Evolutionary conservation across 2,888 invertebrate species (phyloP), one percentile per base, ranked within the genome.

Genomic region (Griposia aprilina): DNA sequence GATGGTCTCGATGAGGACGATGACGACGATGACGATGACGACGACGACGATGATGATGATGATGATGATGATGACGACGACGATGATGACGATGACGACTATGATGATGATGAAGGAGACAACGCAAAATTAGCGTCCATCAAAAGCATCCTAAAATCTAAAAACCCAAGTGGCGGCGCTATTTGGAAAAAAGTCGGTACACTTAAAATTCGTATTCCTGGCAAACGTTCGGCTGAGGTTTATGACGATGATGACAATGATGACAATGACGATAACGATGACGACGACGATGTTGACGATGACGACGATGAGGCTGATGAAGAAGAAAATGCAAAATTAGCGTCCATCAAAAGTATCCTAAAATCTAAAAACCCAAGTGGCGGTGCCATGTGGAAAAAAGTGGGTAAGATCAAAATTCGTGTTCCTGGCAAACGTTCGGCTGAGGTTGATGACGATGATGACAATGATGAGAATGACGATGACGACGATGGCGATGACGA

Each of bases 11-110:
- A n/a, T n/a, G n/a, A n/a, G n/a, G n/a, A n/a, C n/a, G n/a, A n/a
- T n/a, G 90, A 92, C 11, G 90, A 92, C 15, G 91, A 96, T 17
- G 95, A 97, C 15, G 95, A 97, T 2, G 94, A 97, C 1, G 94
- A 97, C 30, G 95, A 97, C 30, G 95, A 97, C n/a, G 94, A 97
- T 13, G 95, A 97, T 2, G 95, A 97, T 1, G 94, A 97, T 0
- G 94, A 96, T 26, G 93, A 95, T 13, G 94, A 96, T 23, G 93
- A 96, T 87, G 91, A 94, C 0, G 92, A 94, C 4, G 90, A 95
- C 2, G 93, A 94, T 0, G 95, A 97, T 2, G 83, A 85, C 0
- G 83, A 88, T 10, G 84, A 95, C 17, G 93, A 89, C 0, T 71
- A 87, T 0, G 94, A 97, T 36, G 93, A 96, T 13, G 94, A 97